These are phyloP conservation scores for Noctua janthe DNA, from an alignment of 2,888 invertebrate genomes.

Conservation along the genomic window DNA sequence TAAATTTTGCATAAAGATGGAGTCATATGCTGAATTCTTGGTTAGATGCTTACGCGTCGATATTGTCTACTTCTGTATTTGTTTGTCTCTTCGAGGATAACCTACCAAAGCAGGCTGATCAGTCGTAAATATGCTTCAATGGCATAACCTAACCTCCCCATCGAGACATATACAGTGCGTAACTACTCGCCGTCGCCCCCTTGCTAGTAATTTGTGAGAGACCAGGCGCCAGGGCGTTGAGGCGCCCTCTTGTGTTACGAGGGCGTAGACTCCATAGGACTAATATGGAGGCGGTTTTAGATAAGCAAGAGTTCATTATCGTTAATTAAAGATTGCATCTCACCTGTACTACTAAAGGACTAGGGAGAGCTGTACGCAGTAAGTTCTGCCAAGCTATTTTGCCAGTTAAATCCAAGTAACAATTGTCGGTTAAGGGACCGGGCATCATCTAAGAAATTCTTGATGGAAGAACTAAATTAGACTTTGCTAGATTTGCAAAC, in stretches of 20 bases:
- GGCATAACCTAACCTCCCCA: background rate
- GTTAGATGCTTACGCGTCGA: no score
- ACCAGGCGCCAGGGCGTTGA: constrained; percentile 31
- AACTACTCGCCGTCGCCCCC: background rate
- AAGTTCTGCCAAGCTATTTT: background rate
- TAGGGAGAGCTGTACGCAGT: background rate
- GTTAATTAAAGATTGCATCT: background rate
- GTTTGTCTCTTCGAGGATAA: background rate
- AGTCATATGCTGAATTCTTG: no score
- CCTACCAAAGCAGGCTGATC: background rate
- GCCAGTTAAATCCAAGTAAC: background rate
- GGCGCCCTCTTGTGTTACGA: constrained; percentile 12
- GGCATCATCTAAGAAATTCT: background rate
- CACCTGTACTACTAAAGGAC: background rate
- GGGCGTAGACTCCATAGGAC: background rate
- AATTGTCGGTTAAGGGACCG: background rate
- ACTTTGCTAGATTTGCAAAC: background rate
- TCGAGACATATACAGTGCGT: constrained; percentile 10
- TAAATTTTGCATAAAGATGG: no score
- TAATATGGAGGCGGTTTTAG: background rate
- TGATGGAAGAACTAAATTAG: background rate
- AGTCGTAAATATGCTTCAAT: constrained; percentile 10
- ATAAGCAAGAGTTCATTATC: background rate
- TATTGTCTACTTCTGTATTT: background rate
- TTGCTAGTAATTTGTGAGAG: constrained; percentile 29